Evolutionary conservation across 1,140 invertebrate species (phyloP), one percentile per base, ranked within the genome.

Genomic region (Macrocentrus cingulum): DNA sequence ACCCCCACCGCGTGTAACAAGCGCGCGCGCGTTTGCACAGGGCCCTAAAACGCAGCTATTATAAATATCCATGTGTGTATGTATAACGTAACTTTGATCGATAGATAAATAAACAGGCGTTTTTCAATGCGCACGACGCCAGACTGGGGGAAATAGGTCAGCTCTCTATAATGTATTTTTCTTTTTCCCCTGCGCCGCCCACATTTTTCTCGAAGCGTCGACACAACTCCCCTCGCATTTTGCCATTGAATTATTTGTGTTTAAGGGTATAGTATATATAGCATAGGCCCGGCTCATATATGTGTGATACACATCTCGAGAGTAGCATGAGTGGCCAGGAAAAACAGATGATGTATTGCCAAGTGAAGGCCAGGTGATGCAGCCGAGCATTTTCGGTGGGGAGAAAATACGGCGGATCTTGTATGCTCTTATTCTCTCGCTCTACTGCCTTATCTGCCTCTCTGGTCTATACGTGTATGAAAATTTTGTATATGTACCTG

Each of bases 91-190:
- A 39, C 18, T 4, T 8, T 41, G 50, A 53, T 53, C 36, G 36
- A 53, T 53, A 53, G 50, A 53, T 53, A 53, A 41, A 23, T 41
- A 41, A 50, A 50, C 36, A 50, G 48, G 15, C 13, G 18, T 22
- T 4, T 36, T 18, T 20, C 23, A 20, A 29, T 25, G 23, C 8
- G 22, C 13, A 50, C 4, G 48, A 50, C 13, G 32, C 48, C 8
- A 18, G 16, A 6, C 25, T 5, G 29, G 36, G 32, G 16, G 29
- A 29, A 50, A 39, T 15, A 41, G 16, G 20, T 39, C 34, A 53
- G 16, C 15, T n/a, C 8, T n/a, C 13, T n/a, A n/a, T n/a, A n/a
- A n/a, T n/a, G n/a, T n/a, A n/a, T n/a, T n/a, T n/a, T 19, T 34
- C 8, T 15, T 44, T 4, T 4, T 39, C 16, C 11, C 16, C 9